These are phyloP conservation scores for Rhagophthalmus giganteus DNA, from an alignment of 2,888 invertebrate genomes.

Conservation along the genomic window DNA sequence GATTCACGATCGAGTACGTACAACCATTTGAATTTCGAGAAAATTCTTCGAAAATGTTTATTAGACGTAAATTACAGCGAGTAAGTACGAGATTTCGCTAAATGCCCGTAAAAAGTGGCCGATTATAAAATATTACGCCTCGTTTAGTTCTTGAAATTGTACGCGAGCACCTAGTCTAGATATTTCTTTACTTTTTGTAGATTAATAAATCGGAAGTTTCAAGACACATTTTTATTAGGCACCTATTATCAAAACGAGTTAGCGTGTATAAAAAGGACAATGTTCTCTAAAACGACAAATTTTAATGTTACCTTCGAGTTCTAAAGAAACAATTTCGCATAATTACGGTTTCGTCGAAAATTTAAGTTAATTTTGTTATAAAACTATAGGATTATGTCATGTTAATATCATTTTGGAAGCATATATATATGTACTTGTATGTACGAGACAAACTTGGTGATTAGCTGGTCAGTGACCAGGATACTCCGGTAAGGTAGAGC, in stretches of 20 bases:
- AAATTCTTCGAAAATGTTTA: too few species aligned
- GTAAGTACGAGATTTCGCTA: too few species aligned
- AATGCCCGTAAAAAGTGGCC: too few species aligned
- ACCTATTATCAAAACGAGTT: neutral
- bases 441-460: conserved; percentile 26
- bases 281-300: conserved; percentile 1
- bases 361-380: conserved; percentile 12
- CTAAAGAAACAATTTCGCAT: conserved; percentile 12
- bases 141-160: too few species aligned
- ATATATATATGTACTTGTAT: conserved; percentile 1
- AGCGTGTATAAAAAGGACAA: conserved; percentile 4
- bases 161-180: too few species aligned
- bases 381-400: conserved; percentile 12
- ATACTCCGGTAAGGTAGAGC: conserved; percentile 31
- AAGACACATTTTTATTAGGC: neutral
- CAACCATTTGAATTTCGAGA: too few species aligned
- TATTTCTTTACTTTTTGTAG: too few species aligned
- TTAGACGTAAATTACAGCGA: too few species aligned
- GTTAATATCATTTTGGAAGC: conserved; percentile 3
- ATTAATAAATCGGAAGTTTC: too few species aligned
- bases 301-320: conserved; percentile 1
- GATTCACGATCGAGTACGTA: too few species aligned
- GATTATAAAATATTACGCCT: too few species aligned
- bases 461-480: conserved; percentile 44
- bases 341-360: conserved; percentile 11